Evolutionary conservation across 2,888 invertebrate genomes (phyloP).

Genomic region (Aspidiotus destructor): DNA sequence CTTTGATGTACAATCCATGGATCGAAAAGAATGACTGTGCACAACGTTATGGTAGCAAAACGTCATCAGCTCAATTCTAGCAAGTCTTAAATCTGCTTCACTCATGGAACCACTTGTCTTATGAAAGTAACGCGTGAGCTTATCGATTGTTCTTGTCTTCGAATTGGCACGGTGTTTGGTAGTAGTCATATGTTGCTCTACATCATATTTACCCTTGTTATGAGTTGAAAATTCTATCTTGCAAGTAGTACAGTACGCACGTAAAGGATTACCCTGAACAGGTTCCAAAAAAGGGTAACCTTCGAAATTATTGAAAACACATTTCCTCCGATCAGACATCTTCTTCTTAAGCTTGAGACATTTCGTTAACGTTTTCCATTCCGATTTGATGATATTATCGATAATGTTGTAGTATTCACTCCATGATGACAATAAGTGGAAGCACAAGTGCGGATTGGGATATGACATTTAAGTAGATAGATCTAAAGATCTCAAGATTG

Average conservation of each 20-base stretch:
- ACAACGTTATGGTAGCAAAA: not conserved
- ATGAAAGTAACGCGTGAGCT: not conserved
- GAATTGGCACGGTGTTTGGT: not conserved
- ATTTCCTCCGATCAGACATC: not conserved
- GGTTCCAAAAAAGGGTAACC: not conserved
- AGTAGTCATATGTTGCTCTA: not conserved
- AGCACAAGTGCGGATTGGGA: no score
- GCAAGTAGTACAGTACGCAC: not conserved
- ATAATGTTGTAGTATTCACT: no score
- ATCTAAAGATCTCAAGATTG: no score
- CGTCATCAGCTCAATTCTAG: not conserved
- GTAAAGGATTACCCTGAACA: not conserved
- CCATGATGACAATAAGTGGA: no score
- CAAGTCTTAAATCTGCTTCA: not conserved
- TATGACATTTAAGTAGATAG: no score
- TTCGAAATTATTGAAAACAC: not conserved
- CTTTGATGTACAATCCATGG: not conserved
- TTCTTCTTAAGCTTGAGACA: no score
- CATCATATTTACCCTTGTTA: not conserved
- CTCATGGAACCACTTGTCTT: not conserved
- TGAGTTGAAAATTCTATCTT: not conserved
- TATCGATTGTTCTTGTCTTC: not conserved
- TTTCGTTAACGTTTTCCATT: no score
- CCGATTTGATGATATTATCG: no score
- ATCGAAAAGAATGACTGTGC: not conserved